Evolutionary conservation across 2,888 invertebrate genomes (phyloP).

Genomic region (Muschampia plurimacula): DNA sequence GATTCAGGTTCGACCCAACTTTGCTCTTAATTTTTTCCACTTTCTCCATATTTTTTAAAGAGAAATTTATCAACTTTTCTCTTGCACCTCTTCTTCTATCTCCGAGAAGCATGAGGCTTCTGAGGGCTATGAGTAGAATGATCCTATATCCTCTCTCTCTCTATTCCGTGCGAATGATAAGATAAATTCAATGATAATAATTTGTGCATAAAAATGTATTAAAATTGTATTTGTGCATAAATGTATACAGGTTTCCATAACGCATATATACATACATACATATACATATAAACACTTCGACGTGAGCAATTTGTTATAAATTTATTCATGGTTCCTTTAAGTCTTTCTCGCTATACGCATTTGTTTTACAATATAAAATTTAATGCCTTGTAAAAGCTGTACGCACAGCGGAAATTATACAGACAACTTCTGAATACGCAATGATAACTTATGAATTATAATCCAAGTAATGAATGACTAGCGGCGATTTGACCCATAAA

Average conservation of each 20-base stretch:
- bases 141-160: too few relatives aligned
- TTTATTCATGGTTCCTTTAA: conserved; percentile 18
- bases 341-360: not conserved
- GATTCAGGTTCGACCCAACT: too few relatives aligned
- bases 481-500: conserved; percentile 62
- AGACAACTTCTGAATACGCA: conserved; percentile 29
- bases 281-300: not conserved
- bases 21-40: too few relatives aligned
- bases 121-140: too few relatives aligned
- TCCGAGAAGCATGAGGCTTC: too few relatives aligned
- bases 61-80: too few relatives aligned
- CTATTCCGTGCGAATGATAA: too few relatives aligned
- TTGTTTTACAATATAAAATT: conserved; percentile 26
- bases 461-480: conserved; percentile 53
- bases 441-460: conserved; percentile 46
- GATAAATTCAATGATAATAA: too few relatives aligned
- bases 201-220: too few relatives aligned
- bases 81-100: too few relatives aligned
- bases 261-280: not conserved
- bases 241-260: not conserved
- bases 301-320: not conserved
- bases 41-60: too few relatives aligned
- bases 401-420: conserved; percentile 33
- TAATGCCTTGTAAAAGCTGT: conserved; percentile 29
- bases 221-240: too few relatives aligned